Conservation (phyloP, 2,797 vertebrate genomes). For the Xenentodon cancila region DNA sequence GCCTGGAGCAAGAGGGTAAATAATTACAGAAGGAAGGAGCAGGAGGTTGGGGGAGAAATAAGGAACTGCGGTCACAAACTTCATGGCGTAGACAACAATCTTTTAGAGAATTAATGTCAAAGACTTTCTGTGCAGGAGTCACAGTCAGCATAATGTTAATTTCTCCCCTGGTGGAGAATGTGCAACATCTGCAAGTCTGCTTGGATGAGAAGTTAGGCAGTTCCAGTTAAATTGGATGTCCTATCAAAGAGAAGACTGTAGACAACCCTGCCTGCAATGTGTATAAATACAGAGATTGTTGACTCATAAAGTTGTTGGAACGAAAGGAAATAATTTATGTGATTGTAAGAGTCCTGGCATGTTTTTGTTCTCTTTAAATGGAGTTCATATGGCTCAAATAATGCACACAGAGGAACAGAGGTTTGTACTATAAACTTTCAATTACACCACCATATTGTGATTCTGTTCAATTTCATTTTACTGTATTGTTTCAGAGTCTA, state of each 20-base stretch:
- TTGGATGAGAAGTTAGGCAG: slow-evolving; percentile 10
- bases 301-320: too few relatives aligned
- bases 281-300: too few relatives aligned
- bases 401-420: not conserved
- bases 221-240: not conserved
- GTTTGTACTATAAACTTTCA: not conserved
- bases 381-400: not conserved
- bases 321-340: too few relatives aligned
- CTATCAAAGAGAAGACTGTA: not conserved
- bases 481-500: slow-evolving; percentile 3
- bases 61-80: slow-evolving; percentile 41
- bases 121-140: not conserved
- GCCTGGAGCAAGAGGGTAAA: slow-evolving; percentile 53
- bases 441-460: not conserved
- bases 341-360: not conserved
- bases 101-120: slow-evolving; percentile 2
- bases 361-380: slow-evolving; percentile 5
- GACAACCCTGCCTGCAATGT: too few relatives aligned
- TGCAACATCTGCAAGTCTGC: not conserved
- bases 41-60: slow-evolving; percentile 60
- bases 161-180: not conserved
- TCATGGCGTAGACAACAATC: slow-evolving; percentile 6
- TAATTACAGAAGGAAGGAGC: slow-evolving; percentile 51
- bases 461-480: not conserved
- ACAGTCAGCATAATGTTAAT: slow-evolving; percentile 1